Evolutionary conservation across 2,888 invertebrate genomes (phyloP).

Genomic region (Notocelia uddmanniana): DNA sequence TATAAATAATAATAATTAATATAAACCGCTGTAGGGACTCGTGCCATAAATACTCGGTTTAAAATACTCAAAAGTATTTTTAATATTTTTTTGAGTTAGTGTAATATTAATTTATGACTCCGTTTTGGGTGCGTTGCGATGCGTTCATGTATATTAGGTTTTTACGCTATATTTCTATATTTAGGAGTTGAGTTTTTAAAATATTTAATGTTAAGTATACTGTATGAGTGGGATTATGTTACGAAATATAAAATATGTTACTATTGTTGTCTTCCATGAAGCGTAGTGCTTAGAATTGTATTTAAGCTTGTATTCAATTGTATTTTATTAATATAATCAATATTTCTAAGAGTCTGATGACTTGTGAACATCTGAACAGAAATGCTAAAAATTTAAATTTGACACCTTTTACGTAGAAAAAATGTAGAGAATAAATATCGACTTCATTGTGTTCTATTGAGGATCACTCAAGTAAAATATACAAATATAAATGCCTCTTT

Average conservation of each 20-base stretch:
- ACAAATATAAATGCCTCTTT: conserved; percentile 33
- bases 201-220: conserved; percentile 46
- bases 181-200: conserved; percentile 48
- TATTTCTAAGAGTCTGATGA: conserved; percentile 15
- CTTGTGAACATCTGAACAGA: conserved; percentile 2
- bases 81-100: conserved; percentile 50
- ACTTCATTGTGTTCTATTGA: conserved; percentile 12
- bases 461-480: conserved; percentile 3
- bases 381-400: neutral
- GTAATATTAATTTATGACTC: conserved; percentile 58
- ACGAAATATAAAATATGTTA: conserved; percentile 59
- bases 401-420: neutral
- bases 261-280: conserved; percentile 73
- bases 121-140: conserved; percentile 76
- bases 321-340: conserved; percentile 36
- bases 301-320: conserved; percentile 45
- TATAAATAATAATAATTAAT: conserved; percentile 45
- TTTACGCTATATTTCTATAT: conserved; percentile 67
- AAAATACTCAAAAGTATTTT: conserved; percentile 37
- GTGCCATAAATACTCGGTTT: conserved; percentile 38
- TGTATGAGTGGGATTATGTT: conserved; percentile 52
- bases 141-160: conserved; percentile 81
- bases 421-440: conserved; percentile 9
- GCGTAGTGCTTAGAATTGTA: conserved; percentile 57
- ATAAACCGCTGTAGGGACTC: conserved; percentile 38